These are phyloP conservation scores for Rynchops niger DNA, from an alignment of 2,113 vertebrate genomes.

Conservation along the genomic window DNA sequence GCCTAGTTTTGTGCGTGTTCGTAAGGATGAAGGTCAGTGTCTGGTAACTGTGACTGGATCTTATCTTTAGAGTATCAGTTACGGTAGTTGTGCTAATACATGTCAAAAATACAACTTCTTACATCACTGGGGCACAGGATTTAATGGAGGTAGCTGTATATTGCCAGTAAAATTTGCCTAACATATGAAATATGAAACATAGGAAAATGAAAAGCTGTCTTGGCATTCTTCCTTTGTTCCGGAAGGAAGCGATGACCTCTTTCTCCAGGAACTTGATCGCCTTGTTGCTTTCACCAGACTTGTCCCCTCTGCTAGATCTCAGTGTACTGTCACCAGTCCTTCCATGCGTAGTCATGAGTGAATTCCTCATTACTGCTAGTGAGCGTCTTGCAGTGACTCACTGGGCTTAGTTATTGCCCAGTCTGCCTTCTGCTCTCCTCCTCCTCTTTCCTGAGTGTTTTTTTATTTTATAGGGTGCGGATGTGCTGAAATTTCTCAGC, in stretches of 20 bases:
- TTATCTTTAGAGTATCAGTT: background rate
- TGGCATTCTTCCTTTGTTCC: background rate
- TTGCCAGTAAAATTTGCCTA: background rate
- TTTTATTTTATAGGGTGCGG: background rate
- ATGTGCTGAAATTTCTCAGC: slow-evolving; percentile 7
- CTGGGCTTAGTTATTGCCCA: slow-evolving; percentile 19
- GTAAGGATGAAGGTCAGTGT: background rate
- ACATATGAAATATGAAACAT: background rate
- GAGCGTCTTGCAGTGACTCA: slow-evolving; percentile 36
- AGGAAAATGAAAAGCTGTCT: background rate
- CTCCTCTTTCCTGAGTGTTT: slow-evolving; percentile 26
- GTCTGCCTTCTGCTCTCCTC: slow-evolving; percentile 50
- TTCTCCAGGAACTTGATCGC: background rate
- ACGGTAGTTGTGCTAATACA: background rate
- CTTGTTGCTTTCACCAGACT: background rate
- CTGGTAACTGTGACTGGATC: background rate
- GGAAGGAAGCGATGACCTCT: background rate
- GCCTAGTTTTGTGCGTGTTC: background rate
- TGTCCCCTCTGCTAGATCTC: slow-evolving; percentile 8
- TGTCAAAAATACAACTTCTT: background rate
- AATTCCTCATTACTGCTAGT: slow-evolving; percentile 15
- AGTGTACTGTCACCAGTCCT: background rate
- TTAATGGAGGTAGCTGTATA: background rate
- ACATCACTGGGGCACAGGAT: background rate
- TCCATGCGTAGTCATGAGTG: background rate